phyloP scores from a whole-genome alignment of 2,113 vertebrate species.

The Anas platyrhynchos region DNA sequence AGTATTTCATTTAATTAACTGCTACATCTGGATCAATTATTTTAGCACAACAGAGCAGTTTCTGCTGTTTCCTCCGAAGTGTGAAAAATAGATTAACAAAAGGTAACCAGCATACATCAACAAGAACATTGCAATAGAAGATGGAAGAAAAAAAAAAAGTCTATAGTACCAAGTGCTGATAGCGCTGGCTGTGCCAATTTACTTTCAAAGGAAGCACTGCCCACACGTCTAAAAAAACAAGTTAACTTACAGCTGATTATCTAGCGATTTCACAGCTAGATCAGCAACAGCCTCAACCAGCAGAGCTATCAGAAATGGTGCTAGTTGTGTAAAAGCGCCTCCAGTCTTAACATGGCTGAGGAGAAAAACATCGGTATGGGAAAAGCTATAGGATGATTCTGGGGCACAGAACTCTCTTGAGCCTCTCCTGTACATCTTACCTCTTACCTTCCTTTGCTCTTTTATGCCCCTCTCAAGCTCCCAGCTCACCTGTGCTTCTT shows the following conservation, averaged over 20 bases:
- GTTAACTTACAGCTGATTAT: slow-evolving; percentile 22
- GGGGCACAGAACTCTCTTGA: not conserved
- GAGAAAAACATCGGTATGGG: not conserved
- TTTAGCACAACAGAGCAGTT: not conserved
- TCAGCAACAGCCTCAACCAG: slow-evolving; percentile 23
- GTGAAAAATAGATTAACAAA: slow-evolving; percentile 46
- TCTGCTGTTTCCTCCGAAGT: slow-evolving; percentile 31
- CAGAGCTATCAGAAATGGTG: not conserved
- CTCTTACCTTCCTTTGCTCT: not conserved
- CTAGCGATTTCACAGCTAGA: slow-evolving; percentile 21
- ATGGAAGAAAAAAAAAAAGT: not conserved
- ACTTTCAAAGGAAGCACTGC: not conserved
- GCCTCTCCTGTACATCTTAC: not conserved
- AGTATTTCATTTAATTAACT: slow-evolving; percentile 42
- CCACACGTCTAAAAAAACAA: not conserved
- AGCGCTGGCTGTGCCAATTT: not conserved
- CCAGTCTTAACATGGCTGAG: not conserved
- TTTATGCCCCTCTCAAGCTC: not conserved
- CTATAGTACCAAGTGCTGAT: not conserved
- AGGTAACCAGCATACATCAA: slow-evolving; percentile 20
- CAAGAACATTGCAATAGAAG: slow-evolving; percentile 21
- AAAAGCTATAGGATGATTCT: not conserved
- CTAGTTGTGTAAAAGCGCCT: not conserved
- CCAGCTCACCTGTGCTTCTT: slow-evolving; percentile 46
- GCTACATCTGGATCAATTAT: slow-evolving; percentile 51